phyloP scores from a whole-genome alignment of 2,113 vertebrate genomes.

The Periophthalmodon schlosseri region DNA sequence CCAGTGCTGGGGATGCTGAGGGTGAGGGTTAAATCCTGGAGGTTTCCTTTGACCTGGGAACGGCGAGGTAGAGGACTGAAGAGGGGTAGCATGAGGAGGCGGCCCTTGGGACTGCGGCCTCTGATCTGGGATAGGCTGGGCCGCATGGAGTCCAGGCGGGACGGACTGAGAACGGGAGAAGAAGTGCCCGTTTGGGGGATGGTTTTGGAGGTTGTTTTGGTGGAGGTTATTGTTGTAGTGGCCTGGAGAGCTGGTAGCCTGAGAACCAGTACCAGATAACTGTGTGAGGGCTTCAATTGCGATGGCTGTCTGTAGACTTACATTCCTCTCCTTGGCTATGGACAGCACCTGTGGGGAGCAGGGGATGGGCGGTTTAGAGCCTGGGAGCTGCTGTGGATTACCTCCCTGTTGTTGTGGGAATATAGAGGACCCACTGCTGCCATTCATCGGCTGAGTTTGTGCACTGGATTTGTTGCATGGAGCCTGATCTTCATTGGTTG shows the following conservation, averaged over 20 bases:
- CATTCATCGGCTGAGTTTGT: constrained; percentile 61
- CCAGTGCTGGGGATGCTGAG: constrained; percentile 69
- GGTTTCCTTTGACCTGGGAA: constrained; percentile 64
- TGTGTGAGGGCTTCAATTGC: constrained; percentile 96
- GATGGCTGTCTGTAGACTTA: constrained; percentile 94
- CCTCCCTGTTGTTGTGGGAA: constrained; percentile 55
- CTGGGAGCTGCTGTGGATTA: constrained; percentile 60
- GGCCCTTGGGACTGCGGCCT: constrained; percentile 76
- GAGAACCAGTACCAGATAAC: constrained; percentile 84
- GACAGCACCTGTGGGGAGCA: constrained; percentile 91
- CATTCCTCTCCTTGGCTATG: constrained; percentile 96
- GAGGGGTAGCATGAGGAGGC: constrained; percentile 57
- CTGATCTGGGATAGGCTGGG: constrained; percentile 64
- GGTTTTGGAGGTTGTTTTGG: constrained; percentile 52
- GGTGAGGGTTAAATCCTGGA: constrained; percentile 53
- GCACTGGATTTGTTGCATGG: constrained; percentile 53
- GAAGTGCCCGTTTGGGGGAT: constrained; percentile 55
- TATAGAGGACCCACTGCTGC: constrained; percentile 42
- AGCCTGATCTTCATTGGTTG: constrained; percentile 64
- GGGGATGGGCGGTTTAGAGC: constrained; percentile 80
- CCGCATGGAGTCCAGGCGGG: constrained; percentile 65
- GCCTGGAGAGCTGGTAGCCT: constrained; percentile 57
- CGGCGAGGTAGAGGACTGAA: constrained; percentile 71
- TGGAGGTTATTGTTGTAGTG: constrained; percentile 65
- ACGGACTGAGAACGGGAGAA: constrained; percentile 74